Base-by-base conservation (phyloP, 2,113 vertebrate species). In the Turnix velox region DNA sequence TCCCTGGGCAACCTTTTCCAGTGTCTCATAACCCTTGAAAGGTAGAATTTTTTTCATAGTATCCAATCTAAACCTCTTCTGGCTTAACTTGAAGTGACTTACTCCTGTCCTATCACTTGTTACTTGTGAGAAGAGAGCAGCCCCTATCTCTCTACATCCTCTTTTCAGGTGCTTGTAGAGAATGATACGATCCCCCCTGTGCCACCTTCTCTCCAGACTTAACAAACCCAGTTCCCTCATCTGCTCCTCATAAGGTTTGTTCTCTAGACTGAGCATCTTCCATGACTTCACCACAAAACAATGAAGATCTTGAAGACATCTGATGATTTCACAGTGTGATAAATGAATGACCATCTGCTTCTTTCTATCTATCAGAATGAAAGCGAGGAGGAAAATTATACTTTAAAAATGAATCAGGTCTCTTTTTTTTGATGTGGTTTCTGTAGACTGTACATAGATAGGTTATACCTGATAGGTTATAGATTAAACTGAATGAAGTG, bases 321-420 rank as follows among this genome's bases (percentile, higher is more conserved):
- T 71, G 30, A 17, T 75, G 19, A 22, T 52, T 91, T 87, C 39
- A 54, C 24, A 58, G 18, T 74, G 52, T 58, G 55, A 72, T 68
- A 62, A 55, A 76, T 68, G 27, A 10, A 57, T 67, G 27, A n/a
- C 11, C 39, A 40, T 25, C 31, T 66, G 11, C 25, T 84, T n/a
- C 15, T 69, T 65, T 74, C 54, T 57, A 11, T 71, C 14, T 77
- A 42, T 17, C 73, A 78, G 25, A 71, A 46, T 57, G 22, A 74
- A 74, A n/a, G 7, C 28, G 19, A 45, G 2, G 8, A 2, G 3
- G 8, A 3, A 31, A 54, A 68, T 3, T 2, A 6, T 74, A n/a
- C 39, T 15, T 59, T 74, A 30, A 77, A 77, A 71, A 23, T 24
- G 5, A 22, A 27, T 81, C 49, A 40, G 13, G 15, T 55, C n/a